Evolutionary conservation across 2,797 vertebrate genomes (phyloP), one percentile per base, ranked within the genome.

Genomic region (Enteromius trimaculatus): DNA sequence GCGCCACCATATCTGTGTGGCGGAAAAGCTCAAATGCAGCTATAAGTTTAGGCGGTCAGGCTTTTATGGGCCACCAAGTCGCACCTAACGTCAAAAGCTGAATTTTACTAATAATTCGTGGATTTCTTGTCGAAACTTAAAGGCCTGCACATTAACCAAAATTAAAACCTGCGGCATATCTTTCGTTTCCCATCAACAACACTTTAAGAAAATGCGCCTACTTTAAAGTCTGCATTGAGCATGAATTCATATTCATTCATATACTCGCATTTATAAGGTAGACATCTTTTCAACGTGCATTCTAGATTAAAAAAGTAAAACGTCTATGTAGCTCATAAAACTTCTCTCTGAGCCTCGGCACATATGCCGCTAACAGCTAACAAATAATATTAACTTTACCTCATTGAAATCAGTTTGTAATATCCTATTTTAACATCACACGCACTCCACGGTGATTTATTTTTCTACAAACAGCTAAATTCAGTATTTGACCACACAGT

Each of bases 361-460:
- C n/a, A 44, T 69, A 58, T 11, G 26, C 26, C 64, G 81, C 64
- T 68, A 83, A 69, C 23, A 19, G 81, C 62, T 68, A 83, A 82
- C 49, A 77, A 51, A 7, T 10, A 26, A 64, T 26, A 26, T 53
- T 42, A 29, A 60, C 17, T 34, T 34, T 16, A 74, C 21, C 39
- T 6, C 16, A 19, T 21, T 49, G 2, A 21, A 37, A 7, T 1
- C 2, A 44, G 3, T 10, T 17, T 23, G 7, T 6, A 71, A n/a
- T n/a, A 3, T 62, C 5, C 37, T 29, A 39, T 37, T 49, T 51
- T 11, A 13, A 9, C 58, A 47, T 6, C 19, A 44, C 7, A 68
- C n/a, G n/a, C 37, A 65, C 42, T 31, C 11, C 3, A 16, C 1
- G 1, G 1, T 6, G 49, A 6, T 49, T 49, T 6, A 66, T 2